phyloP scores from a whole-genome alignment of 2,113 vertebrate genomes.

The Urocynchramus pylzowi region DNA sequence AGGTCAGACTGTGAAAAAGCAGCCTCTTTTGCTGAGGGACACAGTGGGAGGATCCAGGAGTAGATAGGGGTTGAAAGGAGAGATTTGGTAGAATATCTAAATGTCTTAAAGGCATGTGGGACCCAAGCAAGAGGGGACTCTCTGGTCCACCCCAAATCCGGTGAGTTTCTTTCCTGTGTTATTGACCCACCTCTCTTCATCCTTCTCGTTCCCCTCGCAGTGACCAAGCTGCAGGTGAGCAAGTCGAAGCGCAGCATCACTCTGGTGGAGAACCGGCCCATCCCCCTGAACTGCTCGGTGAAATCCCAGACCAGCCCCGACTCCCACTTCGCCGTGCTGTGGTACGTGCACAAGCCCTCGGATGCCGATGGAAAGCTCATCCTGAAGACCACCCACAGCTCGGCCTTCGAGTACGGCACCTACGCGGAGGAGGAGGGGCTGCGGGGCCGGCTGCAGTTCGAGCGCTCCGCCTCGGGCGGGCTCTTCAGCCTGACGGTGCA shows the following conservation, averaged over 20 bases:
- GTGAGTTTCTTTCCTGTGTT: not conserved
- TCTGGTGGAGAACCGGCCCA: slow-evolving; percentile 86
- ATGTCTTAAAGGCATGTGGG: not conserved
- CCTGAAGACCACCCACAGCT: slow-evolving; percentile 86
- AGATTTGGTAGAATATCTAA: not conserved
- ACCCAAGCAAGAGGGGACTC: not conserved
- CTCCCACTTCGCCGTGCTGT: slow-evolving; percentile 89
- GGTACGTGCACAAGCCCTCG: slow-evolving; percentile 85
- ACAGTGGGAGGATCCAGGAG: not conserved
- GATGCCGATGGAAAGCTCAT: slow-evolving; percentile 87
- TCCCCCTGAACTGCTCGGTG: slow-evolving; percentile 88
- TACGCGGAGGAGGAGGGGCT: slow-evolving; percentile 90
- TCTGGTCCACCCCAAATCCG: not conserved
- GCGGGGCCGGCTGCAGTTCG: slow-evolving; percentile 86
- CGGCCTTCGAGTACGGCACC: slow-evolving; percentile 87
- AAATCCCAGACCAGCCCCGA: slow-evolving; percentile 87
- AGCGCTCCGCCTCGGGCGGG: slow-evolving; percentile 80
- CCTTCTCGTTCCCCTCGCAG: slow-evolving; percentile 60
- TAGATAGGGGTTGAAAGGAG: not conserved
- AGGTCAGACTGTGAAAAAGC: not conserved
- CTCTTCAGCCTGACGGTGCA: slow-evolving; percentile 90
- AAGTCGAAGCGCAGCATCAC: slow-evolving; percentile 87
- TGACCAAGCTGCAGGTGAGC: slow-evolving; percentile 88
- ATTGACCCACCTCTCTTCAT: not conserved
- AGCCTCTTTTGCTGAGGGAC: not conserved